Evolutionary conservation across 2,888 invertebrate genomes (phyloP).

Genomic region (Dugesia japonica): DNA sequence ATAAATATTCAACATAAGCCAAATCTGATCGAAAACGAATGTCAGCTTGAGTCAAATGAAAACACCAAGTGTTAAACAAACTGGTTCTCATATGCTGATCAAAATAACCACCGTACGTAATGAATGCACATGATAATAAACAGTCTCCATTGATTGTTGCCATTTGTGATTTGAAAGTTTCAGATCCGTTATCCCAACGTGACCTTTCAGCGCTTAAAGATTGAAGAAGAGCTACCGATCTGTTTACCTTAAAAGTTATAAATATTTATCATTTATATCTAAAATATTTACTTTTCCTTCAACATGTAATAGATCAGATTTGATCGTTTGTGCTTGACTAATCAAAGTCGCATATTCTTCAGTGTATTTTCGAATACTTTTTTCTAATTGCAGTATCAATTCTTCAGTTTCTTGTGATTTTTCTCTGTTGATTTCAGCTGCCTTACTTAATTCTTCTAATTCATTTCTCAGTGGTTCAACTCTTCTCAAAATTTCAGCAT

Average conservation of each 20-base stretch:
- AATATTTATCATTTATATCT: no score
- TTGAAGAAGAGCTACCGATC: constrained; percentile 82
- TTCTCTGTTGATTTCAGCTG: constrained; percentile 73
- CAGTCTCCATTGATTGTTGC: constrained; percentile 90
- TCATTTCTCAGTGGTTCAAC: constrained; percentile 92
- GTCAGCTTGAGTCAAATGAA: constrained; percentile 72
- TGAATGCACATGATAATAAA: constrained; percentile 83
- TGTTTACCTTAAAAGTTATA: no score
- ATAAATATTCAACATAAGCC: constrained; percentile 87
- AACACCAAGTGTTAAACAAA: constrained; percentile 83
- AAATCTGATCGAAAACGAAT: constrained; percentile 81
- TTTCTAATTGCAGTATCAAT: constrained; percentile 59
- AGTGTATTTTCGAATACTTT: constrained; percentile 86
- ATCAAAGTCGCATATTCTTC: constrained; percentile 97
- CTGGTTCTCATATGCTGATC: constrained; percentile 72
- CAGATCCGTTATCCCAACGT: constrained; percentile 89
- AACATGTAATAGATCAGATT: constrained; percentile 84
- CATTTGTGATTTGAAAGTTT: constrained; percentile 96
- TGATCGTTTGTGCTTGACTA: constrained; percentile 94
- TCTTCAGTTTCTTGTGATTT: constrained; percentile 77
- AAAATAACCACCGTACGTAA: constrained; percentile 73
- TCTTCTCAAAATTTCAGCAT: constrained; percentile 94
- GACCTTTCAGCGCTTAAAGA: constrained; percentile 85
- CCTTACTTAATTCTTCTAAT: constrained; percentile 69
- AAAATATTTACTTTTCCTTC: constrained; percentile 95